Conservation (phyloP, 2,888 invertebrate species). For the Shargacucullia verbasci region DNA sequence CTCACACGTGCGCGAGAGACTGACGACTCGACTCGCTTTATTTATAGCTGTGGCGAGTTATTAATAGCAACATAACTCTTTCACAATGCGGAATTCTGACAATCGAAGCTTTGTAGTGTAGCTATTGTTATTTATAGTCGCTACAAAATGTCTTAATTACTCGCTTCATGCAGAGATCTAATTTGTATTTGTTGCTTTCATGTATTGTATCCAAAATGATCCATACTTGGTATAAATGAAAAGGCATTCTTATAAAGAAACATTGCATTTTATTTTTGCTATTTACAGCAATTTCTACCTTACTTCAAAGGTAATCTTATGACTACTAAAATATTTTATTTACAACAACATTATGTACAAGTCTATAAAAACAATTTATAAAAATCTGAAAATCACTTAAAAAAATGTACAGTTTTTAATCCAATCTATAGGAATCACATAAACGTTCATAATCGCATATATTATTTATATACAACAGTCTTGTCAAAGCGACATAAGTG, state of each 20-base stretch:
- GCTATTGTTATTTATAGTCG: constrained; percentile 19
- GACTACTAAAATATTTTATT: constrained; percentile 73
- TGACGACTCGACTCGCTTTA: constrained; percentile 53
- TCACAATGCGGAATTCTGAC: constrained; percentile 20
- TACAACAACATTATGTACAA: constrained; percentile 72
- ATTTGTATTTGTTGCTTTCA: neutral
- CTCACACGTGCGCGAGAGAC: constrained; percentile 53
- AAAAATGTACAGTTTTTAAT: constrained; percentile 50
- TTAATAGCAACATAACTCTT: constrained; percentile 40
- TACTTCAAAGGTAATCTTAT: constrained; percentile 71
- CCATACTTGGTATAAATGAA: constrained; percentile 26
- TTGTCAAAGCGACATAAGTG: constrained; percentile 44
- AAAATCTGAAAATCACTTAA: constrained; percentile 56
- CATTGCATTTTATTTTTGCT: constrained; percentile 69
- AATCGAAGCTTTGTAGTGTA: constrained; percentile 22
- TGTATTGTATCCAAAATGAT: neutral
- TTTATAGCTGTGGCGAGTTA: constrained; percentile 56
- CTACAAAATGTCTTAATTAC: no score
- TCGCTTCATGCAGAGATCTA: neutral
- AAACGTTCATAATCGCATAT: constrained; percentile 48
- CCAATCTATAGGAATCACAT: constrained; percentile 38
- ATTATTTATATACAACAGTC: constrained; percentile 60
- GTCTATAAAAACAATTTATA: constrained; percentile 62
- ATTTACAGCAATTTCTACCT: constrained; percentile 73
- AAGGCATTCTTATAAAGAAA: constrained; percentile 46